Percentiles rank a stretch among this genome's conserved stretches.
phyloP scores from a whole-genome alignment of 1,140 invertebrate species.

The Meteorus sp. region DNA sequence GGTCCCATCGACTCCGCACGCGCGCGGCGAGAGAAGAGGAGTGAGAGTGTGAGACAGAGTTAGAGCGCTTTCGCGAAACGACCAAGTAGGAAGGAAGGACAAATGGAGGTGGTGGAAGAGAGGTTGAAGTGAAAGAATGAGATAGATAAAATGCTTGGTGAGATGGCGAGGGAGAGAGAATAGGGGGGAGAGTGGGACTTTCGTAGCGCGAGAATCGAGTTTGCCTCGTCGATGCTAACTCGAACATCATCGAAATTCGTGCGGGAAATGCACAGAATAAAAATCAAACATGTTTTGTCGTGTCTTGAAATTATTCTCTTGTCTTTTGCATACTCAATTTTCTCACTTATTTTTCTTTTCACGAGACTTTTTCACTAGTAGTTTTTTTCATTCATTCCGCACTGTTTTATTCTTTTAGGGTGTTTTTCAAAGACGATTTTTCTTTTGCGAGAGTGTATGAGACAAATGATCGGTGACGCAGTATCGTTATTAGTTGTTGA shows the following conservation, averaged over 20 bases:
- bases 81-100: conserved; percentile 15
- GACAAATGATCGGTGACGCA: no score
- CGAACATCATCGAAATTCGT: conserved; percentile 23
- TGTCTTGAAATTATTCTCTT: conserved; percentile 4
- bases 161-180: conserved; percentile 7
- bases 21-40: conserved; percentile 23
- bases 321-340: not conserved
- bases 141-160: not conserved
- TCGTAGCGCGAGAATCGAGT: conserved; percentile 25
- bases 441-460: no score
- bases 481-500: no score
- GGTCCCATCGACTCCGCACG: conserved; percentile 32
- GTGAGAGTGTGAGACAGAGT: no score
- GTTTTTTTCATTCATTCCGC: no score
- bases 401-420: no score
- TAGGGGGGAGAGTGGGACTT: conserved; percentile 14
- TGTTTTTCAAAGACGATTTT: no score
- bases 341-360: no score
- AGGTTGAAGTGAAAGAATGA: not conserved
- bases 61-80: conserved; percentile 11
- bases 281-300: conserved; percentile 3
- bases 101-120: conserved; percentile 4
- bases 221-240: conserved; percentile 23
- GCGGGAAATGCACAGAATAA: conserved; percentile 14
- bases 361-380: no score